Evolutionary conservation across 2,113 vertebrate genomes (phyloP).

Genomic region (Eudyptes chrysolophus): DNA sequence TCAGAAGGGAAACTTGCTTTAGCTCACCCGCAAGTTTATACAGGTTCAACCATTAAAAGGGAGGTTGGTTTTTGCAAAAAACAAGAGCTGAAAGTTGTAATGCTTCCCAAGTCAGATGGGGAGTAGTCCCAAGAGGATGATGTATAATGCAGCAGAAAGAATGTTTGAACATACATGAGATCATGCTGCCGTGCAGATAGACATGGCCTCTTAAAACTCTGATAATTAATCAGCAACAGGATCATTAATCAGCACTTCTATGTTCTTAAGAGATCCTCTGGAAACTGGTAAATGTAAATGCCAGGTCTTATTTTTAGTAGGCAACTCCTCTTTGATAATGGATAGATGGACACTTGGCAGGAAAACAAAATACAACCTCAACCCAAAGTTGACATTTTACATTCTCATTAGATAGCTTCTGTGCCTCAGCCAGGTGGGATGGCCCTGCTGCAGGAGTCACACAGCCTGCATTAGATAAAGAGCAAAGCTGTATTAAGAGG

Average conservation of each 20-base stretch:
- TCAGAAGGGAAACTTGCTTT: slow-evolving; percentile 38
- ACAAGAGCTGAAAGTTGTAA: slow-evolving; percentile 22
- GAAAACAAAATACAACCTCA: neutral
- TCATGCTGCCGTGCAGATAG: neutral
- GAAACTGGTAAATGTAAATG: neutral
- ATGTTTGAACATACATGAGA: slow-evolving; percentile 1
- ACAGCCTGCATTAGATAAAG: neutral
- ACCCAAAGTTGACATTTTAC: neutral
- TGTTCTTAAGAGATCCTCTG: neutral
- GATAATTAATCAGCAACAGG: slow-evolving; percentile 9
- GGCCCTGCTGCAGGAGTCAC: neutral
- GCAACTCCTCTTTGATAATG: neutral
- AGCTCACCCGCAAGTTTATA: slow-evolving; percentile 49
- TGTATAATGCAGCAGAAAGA: neutral
- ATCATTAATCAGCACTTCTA: neutral
- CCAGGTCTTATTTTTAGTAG: neutral
- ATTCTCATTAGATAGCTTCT: neutral
- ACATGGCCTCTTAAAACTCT: neutral
- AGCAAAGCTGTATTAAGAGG: neutral
- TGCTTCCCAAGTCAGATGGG: neutral
- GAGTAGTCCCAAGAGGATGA: neutral
- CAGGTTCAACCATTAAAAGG: slow-evolving; percentile 9
- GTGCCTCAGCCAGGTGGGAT: neutral
- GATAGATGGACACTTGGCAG: neutral
- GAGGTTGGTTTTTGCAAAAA: neutral